Percentiles rank a stretch among this genome's conserved stretches.
These are phyloP conservation scores for Epizoanthus rinbou DNA, from an alignment of 92 coral and sea anemone species.

Conservation along the genomic window DNA sequence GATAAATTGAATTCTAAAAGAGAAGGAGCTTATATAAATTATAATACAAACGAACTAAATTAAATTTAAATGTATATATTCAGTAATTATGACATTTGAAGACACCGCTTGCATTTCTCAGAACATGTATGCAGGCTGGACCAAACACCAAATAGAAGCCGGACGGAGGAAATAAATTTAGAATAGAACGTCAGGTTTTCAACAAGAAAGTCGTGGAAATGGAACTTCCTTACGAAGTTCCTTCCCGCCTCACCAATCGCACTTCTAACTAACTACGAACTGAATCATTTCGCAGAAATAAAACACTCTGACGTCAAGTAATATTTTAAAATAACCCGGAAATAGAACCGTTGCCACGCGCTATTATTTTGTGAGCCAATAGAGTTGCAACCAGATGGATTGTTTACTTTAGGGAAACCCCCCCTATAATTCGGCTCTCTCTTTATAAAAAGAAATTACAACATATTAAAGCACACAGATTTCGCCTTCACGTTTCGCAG, in stretches of 20 bases:
- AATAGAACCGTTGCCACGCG: background rate
- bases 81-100: no score
- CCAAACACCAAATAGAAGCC: no score
- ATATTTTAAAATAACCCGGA: background rate
- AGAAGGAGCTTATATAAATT: no score
- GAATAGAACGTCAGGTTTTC: no score
- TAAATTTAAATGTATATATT: no score
- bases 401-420: conserved; percentile 2
- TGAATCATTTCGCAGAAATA: conserved; percentile 19
- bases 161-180: no score
- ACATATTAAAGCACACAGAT: background rate
- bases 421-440: background rate
- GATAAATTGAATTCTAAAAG: no score
- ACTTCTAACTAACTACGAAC: background rate
- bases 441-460: background rate
- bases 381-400: background rate
- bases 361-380: background rate
- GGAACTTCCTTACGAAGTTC: background rate
- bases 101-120: no score
- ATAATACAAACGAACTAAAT: no score
- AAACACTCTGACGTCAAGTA: background rate
- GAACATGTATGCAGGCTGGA: no score
- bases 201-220: background rate
- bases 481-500: background rate
- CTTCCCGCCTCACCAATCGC: background rate